Evolutionary conservation across 2,888 invertebrate species (phyloP).

Genomic region (Coelogynopora nodosa): DNA sequence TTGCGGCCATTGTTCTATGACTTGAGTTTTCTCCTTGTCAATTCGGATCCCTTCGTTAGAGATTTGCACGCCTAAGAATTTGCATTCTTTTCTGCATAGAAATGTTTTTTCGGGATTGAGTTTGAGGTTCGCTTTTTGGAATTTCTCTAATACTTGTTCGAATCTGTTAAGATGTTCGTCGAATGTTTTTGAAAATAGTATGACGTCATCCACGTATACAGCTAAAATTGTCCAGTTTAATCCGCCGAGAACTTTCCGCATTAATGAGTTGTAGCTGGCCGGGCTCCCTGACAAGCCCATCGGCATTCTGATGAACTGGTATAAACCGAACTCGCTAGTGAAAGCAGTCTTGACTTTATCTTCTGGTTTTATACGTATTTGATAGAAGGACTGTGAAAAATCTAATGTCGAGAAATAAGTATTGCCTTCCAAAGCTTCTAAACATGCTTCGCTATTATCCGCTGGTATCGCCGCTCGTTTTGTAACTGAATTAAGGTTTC

Average conservation of each 20-base stretch:
- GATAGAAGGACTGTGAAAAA: not conserved
- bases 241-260: not conserved
- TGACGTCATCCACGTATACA: not conserved
- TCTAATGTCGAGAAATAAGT: not conserved
- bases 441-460: not conserved
- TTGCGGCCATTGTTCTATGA: not conserved
- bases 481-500: not conserved
- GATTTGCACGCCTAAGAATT: not conserved
- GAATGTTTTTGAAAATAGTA: not conserved
- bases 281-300: not conserved
- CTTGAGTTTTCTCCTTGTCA: not conserved
- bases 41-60: not conserved
- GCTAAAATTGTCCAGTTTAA: not conserved
- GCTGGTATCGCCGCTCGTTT: not conserved
- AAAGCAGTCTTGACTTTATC: not conserved
- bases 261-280: not conserved
- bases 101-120: not conserved
- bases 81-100: not conserved
- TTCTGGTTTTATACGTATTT: not conserved
- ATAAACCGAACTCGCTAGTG: not conserved
- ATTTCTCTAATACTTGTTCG: not conserved
- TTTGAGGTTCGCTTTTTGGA: not conserved
- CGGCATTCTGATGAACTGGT: not conserved
- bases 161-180: not conserved
- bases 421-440: not conserved